A percentile compares a stretch with the other conserved stretches of the same genome.
Evolutionary conservation across 1,140 invertebrate genomes (phyloP).

Genomic region (Drosophila rhopaloa): DNA sequence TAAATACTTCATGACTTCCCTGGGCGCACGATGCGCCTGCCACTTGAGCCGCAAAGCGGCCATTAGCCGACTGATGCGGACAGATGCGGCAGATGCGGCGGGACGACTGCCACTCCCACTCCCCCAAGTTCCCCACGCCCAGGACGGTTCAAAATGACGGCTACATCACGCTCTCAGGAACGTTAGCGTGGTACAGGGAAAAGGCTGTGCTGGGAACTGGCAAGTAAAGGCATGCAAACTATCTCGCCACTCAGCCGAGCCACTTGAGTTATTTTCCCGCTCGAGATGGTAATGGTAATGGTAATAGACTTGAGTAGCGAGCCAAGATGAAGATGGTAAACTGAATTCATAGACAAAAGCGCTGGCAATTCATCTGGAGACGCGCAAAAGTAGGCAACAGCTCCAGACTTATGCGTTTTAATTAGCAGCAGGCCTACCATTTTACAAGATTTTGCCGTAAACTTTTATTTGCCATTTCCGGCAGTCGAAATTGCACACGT

Average conservation of each 20-base stretch:
- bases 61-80: slow-evolving; percentile 68
- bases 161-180: slow-evolving; percentile 19
- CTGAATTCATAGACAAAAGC: slow-evolving; percentile 22
- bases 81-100: slow-evolving; percentile 49
- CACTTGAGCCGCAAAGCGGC: slow-evolving; percentile 78
- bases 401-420: slow-evolving; percentile 31
- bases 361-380: slow-evolving; percentile 16
- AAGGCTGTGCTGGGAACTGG: slow-evolving; percentile 57
- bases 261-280: slow-evolving; percentile 43
- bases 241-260: slow-evolving; percentile 51
- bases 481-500: slow-evolving; percentile 35
- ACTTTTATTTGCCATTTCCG: slow-evolving; percentile 27
- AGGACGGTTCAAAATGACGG: slow-evolving; percentile 5
- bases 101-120: slow-evolving; percentile 42
- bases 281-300: slow-evolving; percentile 23
- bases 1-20: slow-evolving; percentile 72
- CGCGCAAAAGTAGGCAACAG: slow-evolving; percentile 28
- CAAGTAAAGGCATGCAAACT: slow-evolving; percentile 70
- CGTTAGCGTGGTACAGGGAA: slow-evolving; percentile 58
- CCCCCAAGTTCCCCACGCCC: background rate
- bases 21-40: slow-evolving; percentile 30
- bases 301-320: slow-evolving; percentile 32
- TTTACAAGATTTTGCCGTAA: slow-evolving; percentile 3
- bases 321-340: slow-evolving; percentile 29
- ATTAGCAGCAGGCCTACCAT: slow-evolving; percentile 13